Evolutionary conservation across 2,797 vertebrate species (phyloP), one percentile per base, ranked within the genome.

Genomic region (Agapornis canus): DNA sequence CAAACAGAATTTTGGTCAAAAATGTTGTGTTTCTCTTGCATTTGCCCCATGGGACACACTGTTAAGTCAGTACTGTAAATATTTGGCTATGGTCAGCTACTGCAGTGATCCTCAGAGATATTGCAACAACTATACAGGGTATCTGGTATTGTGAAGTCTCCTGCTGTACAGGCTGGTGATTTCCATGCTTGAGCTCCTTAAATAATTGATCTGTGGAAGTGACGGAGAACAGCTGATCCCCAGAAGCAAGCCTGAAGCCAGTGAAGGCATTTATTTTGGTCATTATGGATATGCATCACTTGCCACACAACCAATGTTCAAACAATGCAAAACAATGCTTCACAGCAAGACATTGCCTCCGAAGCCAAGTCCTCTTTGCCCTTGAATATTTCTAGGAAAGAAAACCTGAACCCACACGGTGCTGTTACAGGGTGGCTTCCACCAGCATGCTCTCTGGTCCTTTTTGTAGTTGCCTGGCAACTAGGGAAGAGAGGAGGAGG

Each of bases 391-490:
- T 90, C 56, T 68, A 60, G 65, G 51, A 37, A 43, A 77, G 78
- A 42, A 88, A 85, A 40, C 9, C 25, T 2, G 5, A 65, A 49
- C 35, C 26, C 56, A 59, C 11, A 5, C 5, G 3, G 25, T 40
- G 13, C 49, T n/a, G 65, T 47, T 47, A 27, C 1, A 6, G 20
- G 32, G n/a, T 80, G 23, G 15, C 71, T 95, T 79, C 82, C 56
- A 86, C 63, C 61, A 76, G 37, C 15, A 14, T 2, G 2, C 21
- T 69, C 60, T 80, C 70, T 1, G 2, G 31, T 85, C 23, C 15
- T 93, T 91, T 92, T 42, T 35, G 63, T 76, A 86, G 96, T 96
- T 97, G 89, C 94, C 48, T 90, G 94, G 97, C 87, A 97, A 97
- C 95, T 27, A 71, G 43, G 13, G 25, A 75, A 93, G 18, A 52